These are phyloP conservation scores for Channa striata DNA, from an alignment of 2,797 vertebrate species.

Conservation along the genomic window DNA sequence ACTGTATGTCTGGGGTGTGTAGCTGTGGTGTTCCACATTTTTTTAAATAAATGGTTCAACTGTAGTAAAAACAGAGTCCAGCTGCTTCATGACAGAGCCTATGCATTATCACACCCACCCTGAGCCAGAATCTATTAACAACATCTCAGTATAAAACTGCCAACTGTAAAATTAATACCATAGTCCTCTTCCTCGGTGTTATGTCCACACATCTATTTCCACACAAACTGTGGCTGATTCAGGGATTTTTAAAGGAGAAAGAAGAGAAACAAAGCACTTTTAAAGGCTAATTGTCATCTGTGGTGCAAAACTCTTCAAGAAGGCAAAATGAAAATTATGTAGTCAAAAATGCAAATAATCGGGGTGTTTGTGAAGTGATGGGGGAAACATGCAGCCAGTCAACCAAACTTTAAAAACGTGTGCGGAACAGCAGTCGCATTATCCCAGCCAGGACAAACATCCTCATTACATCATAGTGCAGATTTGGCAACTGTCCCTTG, in stretches of 20 bases:
- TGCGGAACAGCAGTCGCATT: not conserved
- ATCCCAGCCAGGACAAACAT: slow-evolving; percentile 33
- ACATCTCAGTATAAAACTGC: slow-evolving; percentile 45
- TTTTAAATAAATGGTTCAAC: too few relatives aligned
- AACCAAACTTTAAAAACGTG: slow-evolving; percentile 19
- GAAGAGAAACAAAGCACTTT: not conserved
- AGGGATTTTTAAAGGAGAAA: slow-evolving; percentile 1
- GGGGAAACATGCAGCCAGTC: not conserved
- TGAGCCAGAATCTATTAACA: slow-evolving; percentile 70
- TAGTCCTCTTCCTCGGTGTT: slow-evolving; percentile 24
- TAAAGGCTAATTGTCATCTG: not conserved
- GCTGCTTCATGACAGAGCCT: slow-evolving; percentile 54
- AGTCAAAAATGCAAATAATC: slow-evolving; percentile 5
- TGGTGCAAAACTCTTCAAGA: not conserved
- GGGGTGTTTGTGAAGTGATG: slow-evolving; percentile 2
- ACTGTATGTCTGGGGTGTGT: too few relatives aligned
- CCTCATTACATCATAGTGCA: slow-evolving; percentile 52
- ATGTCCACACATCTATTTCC: slow-evolving; percentile 22
- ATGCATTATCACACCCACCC: slow-evolving; percentile 42
- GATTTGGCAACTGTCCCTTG: slow-evolving; percentile 16
- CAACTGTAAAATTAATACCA: slow-evolving; percentile 47
- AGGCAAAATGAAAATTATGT: not conserved
- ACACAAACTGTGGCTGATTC: slow-evolving; percentile 6
- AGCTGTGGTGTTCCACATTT: too few relatives aligned
- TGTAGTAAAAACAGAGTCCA: slow-evolving; percentile 5